Evolutionary conservation across 1,140 invertebrate species (phyloP), one percentile per base, ranked within the genome.

Genomic region (Pseudomyrmex flavicornis): DNA sequence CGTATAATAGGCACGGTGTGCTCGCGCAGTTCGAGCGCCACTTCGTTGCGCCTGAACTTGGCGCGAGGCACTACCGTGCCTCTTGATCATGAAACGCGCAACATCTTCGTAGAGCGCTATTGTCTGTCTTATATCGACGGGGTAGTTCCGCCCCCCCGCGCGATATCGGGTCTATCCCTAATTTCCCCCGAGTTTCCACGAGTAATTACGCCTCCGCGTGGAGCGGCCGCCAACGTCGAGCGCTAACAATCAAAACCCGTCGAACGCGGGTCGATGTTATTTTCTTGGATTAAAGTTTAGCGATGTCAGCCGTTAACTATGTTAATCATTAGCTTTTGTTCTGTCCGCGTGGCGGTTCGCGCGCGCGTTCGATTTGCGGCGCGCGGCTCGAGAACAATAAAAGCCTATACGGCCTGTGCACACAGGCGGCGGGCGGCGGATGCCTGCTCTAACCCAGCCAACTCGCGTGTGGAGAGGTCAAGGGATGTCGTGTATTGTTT

Each of bases 401-500:
- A 83, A 76, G 82, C 82, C 82, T 4, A 7, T 7, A 46, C 61
- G 35, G 44, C 35, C 35, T 35, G 35, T 35, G 35, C 35, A 35
- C 35, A 35, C 35, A 35, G 35, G 5, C 26, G 3, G 26, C 26
- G n/a, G 13, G 17, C 61, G 56, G 22, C 54, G 35, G 35, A 35
- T 35, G 15, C 35, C 20, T 22, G 13, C 13, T 50, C 20, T 65
- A 76, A 65, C 26, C 10, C 63, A 76, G 50, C 74, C 61, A 80
- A 72, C 44, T 80, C 44, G 58, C 44, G 44, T 80, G 44, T 70
- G 56, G 62, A 61, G 84, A 87, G 89, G 85, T 91, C 86, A 90
- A 88, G 88, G 89, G 88, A 91, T 86, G 76, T 13, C 83, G 86
- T 91, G 88, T 91, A 91, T 89, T 90, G 90, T 91, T 91, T 85